These are phyloP conservation scores for Neria commutata DNA, from an alignment of 2,888 invertebrate species.

Conservation along the genomic window DNA sequence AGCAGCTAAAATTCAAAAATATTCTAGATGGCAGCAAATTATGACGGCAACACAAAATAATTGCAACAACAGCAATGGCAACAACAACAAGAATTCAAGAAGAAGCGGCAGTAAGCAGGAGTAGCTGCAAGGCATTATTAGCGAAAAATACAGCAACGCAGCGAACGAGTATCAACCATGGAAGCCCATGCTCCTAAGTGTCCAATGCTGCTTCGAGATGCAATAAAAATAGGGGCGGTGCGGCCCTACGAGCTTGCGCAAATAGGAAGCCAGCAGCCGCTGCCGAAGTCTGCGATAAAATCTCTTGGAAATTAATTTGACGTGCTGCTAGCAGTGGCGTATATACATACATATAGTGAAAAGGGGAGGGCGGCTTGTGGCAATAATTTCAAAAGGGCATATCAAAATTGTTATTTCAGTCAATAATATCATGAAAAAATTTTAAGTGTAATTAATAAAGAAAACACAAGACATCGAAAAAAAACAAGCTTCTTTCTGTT, in stretches of 20 bases:
- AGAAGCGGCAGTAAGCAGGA: constrained; percentile 35
- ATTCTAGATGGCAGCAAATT: constrained; percentile 29
- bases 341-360: too few relatives aligned
- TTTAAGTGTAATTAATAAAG: too few relatives aligned
- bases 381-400: too few relatives aligned
- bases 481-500: too few relatives aligned
- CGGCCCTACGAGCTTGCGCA: constrained; percentile 5
- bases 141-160: constrained; percentile 41
- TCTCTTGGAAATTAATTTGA: constrained; percentile 35
- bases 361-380: too few relatives aligned
- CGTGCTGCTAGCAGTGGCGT: too few relatives aligned
- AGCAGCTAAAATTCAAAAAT: too few relatives aligned
- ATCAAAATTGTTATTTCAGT: too few relatives aligned
- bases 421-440: too few relatives aligned
- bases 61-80: constrained; percentile 15
- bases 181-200: too few relatives aligned
- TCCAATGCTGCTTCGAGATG: too few relatives aligned
- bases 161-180: not conserved
- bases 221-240: constrained; percentile 6
- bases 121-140: constrained; percentile 49
- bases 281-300: constrained; percentile 28
- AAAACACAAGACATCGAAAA: too few relatives aligned
- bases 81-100: constrained; percentile 17
- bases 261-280: not conserved
- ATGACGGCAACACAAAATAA: constrained; percentile 34